Base-by-base conservation (phyloP, 2,888 invertebrate genomes). In the Ecliptopera silaceata region DNA sequence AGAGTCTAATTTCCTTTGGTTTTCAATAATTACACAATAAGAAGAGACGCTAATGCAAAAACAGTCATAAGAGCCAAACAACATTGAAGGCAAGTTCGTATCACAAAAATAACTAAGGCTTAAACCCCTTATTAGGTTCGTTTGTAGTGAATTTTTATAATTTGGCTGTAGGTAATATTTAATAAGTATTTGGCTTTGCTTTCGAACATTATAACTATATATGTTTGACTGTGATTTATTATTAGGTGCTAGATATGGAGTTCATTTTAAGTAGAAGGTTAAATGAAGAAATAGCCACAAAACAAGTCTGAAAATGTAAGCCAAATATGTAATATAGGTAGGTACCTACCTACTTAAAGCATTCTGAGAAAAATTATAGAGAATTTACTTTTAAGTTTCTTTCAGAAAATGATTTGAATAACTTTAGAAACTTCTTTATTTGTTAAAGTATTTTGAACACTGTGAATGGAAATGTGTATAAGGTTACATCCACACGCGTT, bases 301-400 rank as follows among this genome's bases (percentile, higher is more conserved):
- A 39, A 43, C 57, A 53, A 48, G 53, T 53, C 34, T 49, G 26
- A 42, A 18, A 47, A 54, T 47, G 42, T 48, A 12, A 43, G 22
- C n/a, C 8, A 47, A 18, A 22, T 31, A 1, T 2, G 22, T 13
- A 46, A 53, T 41, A n/a, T 5, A 31, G 26, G 3, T 29, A 29
- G 2, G 11, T 29, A 10, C 29, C 2, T 2, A n/a, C n/a, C n/a
- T n/a, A n/a, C n/a, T n/a, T n/a, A n/a, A n/a, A n/a, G n/a, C 18
- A 44, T 55, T 55, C 48, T 43, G 32, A 44, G 55, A 49, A 55
- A 55, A 39, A 38, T 34, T 42, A 29, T 36, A 0, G 29, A 26
- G 22, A 32, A 39, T 43, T 18, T 11, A 13, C 36, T 43, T 13
- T 34, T 54, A 31, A 11, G 22, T 47, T 54, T 47, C 26, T 34